These are phyloP conservation scores for Diphyllodes magnificus DNA, from an alignment of 2,113 vertebrate genomes.

Conservation along the genomic window DNA sequence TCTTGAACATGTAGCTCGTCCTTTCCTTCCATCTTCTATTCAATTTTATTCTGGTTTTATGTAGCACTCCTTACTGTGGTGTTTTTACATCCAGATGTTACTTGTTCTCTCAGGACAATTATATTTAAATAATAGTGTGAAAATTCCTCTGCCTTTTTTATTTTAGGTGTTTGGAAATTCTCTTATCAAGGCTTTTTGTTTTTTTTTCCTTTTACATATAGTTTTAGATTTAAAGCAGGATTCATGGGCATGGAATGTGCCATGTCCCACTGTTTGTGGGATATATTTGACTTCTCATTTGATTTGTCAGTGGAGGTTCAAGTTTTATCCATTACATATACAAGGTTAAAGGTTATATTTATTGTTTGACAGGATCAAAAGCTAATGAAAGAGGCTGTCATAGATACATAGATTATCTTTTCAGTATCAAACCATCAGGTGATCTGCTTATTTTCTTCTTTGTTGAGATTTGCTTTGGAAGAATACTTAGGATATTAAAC, in stretches of 20 bases:
- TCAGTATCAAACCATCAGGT: conserved; percentile 29
- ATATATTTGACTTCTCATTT: conserved; percentile 17
- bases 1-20: neutral
- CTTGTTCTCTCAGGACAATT: neutral
- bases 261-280: neutral
- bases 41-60: neutral
- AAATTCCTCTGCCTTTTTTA: neutral
- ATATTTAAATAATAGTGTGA: neutral
- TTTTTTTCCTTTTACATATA: neutral
- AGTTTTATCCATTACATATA: conserved; percentile 49
- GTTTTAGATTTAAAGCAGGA: conserved; percentile 11
- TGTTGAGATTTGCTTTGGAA: conserved; percentile 21
- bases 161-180: neutral
- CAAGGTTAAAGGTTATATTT: conserved; percentile 60
- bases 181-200: neutral
- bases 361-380: conserved; percentile 60
- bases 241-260: neutral
- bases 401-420: conserved; percentile 56
- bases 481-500: neutral
- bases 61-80: neutral
- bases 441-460: conserved; percentile 59
- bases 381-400: conserved; percentile 56
- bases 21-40: neutral
- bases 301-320: conserved; percentile 22
- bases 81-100: neutral